A percentile compares a stretch with the other conserved stretches of the same genome.
Conservation (phyloP, 2,888 invertebrate species). For the Poecilus cupreus region DNA sequence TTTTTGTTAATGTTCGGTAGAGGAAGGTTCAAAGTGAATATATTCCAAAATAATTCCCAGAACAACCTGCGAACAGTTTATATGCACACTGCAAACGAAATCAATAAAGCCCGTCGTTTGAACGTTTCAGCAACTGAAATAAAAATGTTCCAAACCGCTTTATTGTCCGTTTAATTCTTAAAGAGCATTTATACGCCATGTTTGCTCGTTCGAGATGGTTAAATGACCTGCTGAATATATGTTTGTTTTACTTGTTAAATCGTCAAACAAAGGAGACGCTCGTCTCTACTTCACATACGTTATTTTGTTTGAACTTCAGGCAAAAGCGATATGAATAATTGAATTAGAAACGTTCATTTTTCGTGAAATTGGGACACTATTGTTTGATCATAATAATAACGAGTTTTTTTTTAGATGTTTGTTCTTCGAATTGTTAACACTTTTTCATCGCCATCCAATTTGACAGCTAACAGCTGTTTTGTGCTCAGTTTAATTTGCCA, state of each 20-base stretch:
- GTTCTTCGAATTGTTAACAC: no score
- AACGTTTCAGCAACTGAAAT: slow-evolving; percentile 16
- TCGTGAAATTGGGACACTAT: no score
- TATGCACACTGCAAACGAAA: not conserved
- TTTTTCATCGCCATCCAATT: no score
- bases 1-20: no score
- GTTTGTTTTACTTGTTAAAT: slow-evolving; percentile 36
- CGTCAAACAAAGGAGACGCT: slow-evolving; percentile 8
- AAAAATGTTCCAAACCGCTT: slow-evolving; percentile 20
- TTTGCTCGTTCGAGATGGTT: slow-evolving; percentile 30
- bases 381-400: no score
- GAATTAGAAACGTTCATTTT: not conserved
- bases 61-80: not conserved
- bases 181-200: slow-evolving; percentile 23
- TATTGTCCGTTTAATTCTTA: slow-evolving; percentile 28
- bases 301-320: slow-evolving; percentile 12
- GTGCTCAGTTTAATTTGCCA: no score
- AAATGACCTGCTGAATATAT: slow-evolving; percentile 27
- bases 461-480: no score
- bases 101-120: slow-evolving; percentile 24
- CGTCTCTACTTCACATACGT: not conserved
- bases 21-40: not conserved
- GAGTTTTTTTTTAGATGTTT: no score
- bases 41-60: not conserved
- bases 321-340: not conserved